Base-by-base conservation (phyloP, 2,797 vertebrate genomes). In the Muscicapa striata region DNA sequence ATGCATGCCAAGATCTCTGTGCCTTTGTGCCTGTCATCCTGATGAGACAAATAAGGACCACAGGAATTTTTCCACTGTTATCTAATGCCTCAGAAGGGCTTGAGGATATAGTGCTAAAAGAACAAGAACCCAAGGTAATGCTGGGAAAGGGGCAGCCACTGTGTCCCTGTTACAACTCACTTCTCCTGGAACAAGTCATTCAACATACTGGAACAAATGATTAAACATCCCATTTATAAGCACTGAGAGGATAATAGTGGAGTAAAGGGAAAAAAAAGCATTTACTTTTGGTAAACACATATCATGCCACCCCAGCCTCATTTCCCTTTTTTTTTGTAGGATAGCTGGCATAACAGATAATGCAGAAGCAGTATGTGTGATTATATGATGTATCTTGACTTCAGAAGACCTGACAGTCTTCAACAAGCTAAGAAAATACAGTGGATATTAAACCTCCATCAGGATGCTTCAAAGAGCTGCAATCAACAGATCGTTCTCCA, bases 111-210 rank as follows among this genome's bases (percentile, higher is more conserved):
- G 18, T 3, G 6, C 43, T 68, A 15, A 46, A 94, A 62, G 63
- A 84, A 77, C 7, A 68, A 74, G 64, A 84, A 64, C 9, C 40
- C 45, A 80, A 85, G 36, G 46, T 63, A 76, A 74, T 1, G 1
- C 40, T 70, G 36, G 34, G 54, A 90, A 77, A 29, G 9, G 9
- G 10, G 29, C 38, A 87, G 34, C 36, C 46, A 55, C 52, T 3
- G 1, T 3, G 0, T 36, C 32, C 58, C 61, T 0, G 1, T 78
- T 85, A 85, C 0, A 0, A 51, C 36, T 68, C 74, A 55, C 32
- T 46, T 84, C 73, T 90, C n/a, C 54, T 59, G 66, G 49, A 94
- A 84, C 34, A 86, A 83, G 51, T 83, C 57, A 90, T 26, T 41
- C 69, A 86, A 36, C 55, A 59, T 59, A 81, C 59, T 57, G 80